Evolutionary conservation across 35 echinoderm and acorn worm species (phyloP), one percentile per base, ranked within the genome.

Genomic region (Lytechinus pictus): DNA sequence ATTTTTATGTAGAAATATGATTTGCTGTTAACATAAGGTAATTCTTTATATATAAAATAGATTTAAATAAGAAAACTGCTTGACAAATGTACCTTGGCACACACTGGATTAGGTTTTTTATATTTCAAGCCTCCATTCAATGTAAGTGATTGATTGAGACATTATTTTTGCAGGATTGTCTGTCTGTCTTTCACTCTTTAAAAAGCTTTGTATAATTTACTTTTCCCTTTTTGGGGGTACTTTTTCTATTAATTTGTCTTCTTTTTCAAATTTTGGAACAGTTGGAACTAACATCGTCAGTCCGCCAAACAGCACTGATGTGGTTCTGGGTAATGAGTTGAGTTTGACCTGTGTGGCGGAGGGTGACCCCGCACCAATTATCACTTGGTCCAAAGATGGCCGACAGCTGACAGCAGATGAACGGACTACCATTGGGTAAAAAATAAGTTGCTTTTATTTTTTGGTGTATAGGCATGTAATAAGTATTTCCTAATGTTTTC

Each of bases 391-490:
- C 29, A 97, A 96, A 89, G 96, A 99, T 95, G 79, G 95, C 29
- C 52, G 66, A 53, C 89, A 95, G 10, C 44, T 99, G n/a, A 86
- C 87, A 13, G 57, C 92, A 3, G 96, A 97, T 91, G 54, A 87
- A 52, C 96, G 98, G 52, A 92, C 95, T 9, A 99, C 98, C 14
- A 94, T 99, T 54, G 96, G 97, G 98, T 99, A 95, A 96, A 96
- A 95, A 96, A 96, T 54, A 71, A 71, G 13, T 0, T 71, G 61
- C 10, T 19, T 71, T 0, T 66, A 66, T 13, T 24, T 71, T 71
- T 5, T 21, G 24, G 61, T 71, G 61, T 19, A 71, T 19, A 21
- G 24, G 24, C 24, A 66, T 66, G 10, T 71, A 71, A 19, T 71
- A 21, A 71, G 6, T 71, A 71, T 16, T 6, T 19, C 16, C 9